These are phyloP conservation scores for Pocillopora damicornis DNA, from an alignment of 64 coral and sea anemone species.

Conservation along the genomic window DNA sequence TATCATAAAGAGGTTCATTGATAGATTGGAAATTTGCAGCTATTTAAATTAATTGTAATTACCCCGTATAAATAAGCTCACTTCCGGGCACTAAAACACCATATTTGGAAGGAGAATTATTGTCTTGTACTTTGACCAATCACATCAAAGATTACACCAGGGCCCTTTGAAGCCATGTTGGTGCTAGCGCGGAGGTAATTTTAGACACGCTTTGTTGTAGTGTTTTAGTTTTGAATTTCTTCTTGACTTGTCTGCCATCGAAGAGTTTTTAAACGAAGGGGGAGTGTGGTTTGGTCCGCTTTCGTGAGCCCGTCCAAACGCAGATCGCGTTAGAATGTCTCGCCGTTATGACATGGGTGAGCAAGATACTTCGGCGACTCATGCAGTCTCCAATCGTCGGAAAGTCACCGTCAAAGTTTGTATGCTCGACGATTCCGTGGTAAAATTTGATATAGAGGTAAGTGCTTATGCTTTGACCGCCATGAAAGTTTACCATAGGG, in stretches of 20 bases:
- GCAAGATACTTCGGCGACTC: slow-evolving; percentile 48
- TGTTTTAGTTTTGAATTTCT: slow-evolving; percentile 8
- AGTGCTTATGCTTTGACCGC: not conserved
- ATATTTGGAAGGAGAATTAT: slow-evolving; percentile 18
- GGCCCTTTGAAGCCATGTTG: slow-evolving; percentile 28
- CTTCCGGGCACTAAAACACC: slow-evolving; percentile 1
- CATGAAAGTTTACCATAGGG: not conserved
- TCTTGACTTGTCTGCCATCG: not conserved
- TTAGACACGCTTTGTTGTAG: slow-evolving; percentile 6
- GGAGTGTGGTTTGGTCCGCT: not conserved
- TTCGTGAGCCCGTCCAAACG: not conserved
- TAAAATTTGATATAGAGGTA: slow-evolving; percentile 95
- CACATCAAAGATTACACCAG: not conserved
- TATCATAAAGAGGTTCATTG: not conserved
- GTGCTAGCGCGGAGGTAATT: not conserved
- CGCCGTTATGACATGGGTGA: slow-evolving; percentile 60
- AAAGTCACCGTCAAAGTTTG: slow-evolving; percentile 88
- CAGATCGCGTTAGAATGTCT: slow-evolving; percentile 22
- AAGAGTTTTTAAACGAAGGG: not conserved
- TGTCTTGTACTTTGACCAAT: slow-evolving; percentile 13
- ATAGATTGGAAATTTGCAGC: not conserved
- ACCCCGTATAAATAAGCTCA: not conserved
- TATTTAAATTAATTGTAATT: not conserved
- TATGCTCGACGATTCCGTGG: slow-evolving; percentile 90
- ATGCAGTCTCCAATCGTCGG: slow-evolving; percentile 54